Evolutionary conservation across 2,113 vertebrate species (phyloP).

Genomic region (Myrmophylax atrothorax): DNA sequence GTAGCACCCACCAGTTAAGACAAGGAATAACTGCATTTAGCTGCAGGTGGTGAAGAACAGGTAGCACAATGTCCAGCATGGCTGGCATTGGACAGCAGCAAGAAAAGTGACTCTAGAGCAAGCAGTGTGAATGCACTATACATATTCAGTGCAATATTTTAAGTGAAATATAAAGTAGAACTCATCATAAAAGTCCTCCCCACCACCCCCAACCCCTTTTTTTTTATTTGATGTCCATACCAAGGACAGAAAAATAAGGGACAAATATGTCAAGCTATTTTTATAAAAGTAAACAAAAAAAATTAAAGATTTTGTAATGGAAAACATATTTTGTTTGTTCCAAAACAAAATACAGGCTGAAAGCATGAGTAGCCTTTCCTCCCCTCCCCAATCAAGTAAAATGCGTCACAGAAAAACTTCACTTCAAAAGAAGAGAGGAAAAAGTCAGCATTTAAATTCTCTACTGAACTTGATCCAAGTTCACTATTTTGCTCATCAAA

Average conservation of each 20-base stretch:
- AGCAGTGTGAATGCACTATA: accelerated
- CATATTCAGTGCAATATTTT: neutral
- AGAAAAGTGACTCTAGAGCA: neutral
- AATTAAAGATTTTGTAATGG: neutral
- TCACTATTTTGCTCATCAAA: neutral
- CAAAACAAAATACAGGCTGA: neutral
- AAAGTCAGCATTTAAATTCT: neutral
- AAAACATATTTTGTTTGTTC: neutral
- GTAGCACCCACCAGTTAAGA: no score
- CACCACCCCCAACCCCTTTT: no score
- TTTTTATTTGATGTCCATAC: neutral
- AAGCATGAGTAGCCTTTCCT: neutral
- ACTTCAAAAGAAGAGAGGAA: neutral
- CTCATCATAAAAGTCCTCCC: neutral
- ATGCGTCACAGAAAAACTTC: neutral
- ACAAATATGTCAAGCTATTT: neutral
- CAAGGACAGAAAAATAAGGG: neutral
- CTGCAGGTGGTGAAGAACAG: neutral
- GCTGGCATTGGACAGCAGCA: neutral
- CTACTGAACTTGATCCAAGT: neutral
- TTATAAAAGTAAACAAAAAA: neutral
- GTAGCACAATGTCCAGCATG: neutral
- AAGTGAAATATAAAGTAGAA: neutral
- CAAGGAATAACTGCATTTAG: neutral
- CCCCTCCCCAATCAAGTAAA: neutral